A percentile compares a stretch with the other conserved stretches of the same genome.
phyloP scores from a whole-genome alignment of 2,797 vertebrate genomes.

The Kryptolebias ocellatus region DNA sequence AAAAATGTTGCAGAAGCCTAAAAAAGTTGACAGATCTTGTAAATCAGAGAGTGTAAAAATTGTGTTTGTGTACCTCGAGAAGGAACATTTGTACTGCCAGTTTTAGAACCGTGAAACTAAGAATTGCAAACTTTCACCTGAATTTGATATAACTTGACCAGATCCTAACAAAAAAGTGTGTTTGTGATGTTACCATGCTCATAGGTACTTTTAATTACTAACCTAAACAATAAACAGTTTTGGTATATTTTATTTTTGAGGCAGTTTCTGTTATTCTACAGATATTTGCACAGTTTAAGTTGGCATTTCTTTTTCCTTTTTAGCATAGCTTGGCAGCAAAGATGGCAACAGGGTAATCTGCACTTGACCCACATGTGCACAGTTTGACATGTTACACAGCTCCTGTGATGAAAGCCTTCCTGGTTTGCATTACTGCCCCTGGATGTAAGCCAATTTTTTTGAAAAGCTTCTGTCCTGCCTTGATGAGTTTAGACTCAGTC shows the following conservation, averaged over 20 bases:
- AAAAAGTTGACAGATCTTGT: too few species aligned
- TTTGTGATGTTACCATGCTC: too few species aligned
- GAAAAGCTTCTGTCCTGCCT: background rate
- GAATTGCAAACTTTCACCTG: too few species aligned
- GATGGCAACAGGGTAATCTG: conserved; percentile 1
- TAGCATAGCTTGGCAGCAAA: background rate
- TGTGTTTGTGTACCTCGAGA: too few species aligned
- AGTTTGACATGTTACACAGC: conserved; percentile 5
- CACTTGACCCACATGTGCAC: conserved; percentile 5
- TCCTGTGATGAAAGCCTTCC: background rate
- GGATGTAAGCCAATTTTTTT: background rate
- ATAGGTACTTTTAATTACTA: too few species aligned
- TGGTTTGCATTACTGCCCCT: background rate
- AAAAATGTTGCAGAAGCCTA: too few species aligned
- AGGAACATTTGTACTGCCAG: too few species aligned
- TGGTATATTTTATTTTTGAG: background rate
- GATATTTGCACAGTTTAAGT: background rate
- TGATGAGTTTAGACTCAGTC: background rate
- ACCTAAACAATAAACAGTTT: background rate
- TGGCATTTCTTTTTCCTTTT: background rate
- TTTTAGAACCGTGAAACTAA: too few species aligned
- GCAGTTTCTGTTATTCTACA: background rate
- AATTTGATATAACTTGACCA: too few species aligned
- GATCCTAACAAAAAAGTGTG: too few species aligned
- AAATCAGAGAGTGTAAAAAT: too few species aligned